These are phyloP conservation scores for Lithosia quadra DNA, from an alignment of 2,888 invertebrate species.

Conservation along the genomic window DNA sequence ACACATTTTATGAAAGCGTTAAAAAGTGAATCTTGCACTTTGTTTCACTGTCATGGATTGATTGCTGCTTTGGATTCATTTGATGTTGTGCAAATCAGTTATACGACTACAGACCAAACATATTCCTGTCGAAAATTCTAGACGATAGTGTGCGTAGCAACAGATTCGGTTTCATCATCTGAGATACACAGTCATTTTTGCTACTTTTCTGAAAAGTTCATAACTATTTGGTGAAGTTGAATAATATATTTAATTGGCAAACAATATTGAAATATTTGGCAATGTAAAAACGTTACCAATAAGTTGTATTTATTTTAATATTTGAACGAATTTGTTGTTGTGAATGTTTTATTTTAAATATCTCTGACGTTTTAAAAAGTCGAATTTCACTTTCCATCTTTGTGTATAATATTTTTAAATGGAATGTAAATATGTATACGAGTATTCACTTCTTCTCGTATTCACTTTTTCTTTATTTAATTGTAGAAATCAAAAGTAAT, in stretches of 20 bases:
- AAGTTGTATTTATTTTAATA: slow-evolving; percentile 26
- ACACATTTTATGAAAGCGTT: background rate
- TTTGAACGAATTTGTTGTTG: slow-evolving; percentile 46
- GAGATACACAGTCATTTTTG: background rate
- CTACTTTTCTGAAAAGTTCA: background rate
- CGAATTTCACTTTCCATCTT: background rate
- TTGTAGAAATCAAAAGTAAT: too few species aligned
- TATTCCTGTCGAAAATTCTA: background rate
- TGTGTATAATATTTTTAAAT: background rate
- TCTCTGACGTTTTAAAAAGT: background rate
- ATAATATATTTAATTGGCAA: background rate
- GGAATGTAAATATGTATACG: too few species aligned
- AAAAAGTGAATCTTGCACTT: too few species aligned
- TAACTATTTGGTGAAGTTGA: background rate
- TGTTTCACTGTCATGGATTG: background rate
- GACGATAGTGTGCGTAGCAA: background rate
- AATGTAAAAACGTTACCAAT: slow-evolving; percentile 34
- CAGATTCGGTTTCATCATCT: background rate
- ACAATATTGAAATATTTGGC: background rate
- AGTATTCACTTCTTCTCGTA: too few species aligned
- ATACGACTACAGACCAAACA: background rate
- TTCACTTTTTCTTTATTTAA: too few species aligned
- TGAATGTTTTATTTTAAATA: slow-evolving; percentile 46
- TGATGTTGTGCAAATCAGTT: too few species aligned
- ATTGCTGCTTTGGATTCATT: background rate